Evolutionary conservation across 2,888 invertebrate species (phyloP).

Genomic region (Drosophila ezoana): DNA sequence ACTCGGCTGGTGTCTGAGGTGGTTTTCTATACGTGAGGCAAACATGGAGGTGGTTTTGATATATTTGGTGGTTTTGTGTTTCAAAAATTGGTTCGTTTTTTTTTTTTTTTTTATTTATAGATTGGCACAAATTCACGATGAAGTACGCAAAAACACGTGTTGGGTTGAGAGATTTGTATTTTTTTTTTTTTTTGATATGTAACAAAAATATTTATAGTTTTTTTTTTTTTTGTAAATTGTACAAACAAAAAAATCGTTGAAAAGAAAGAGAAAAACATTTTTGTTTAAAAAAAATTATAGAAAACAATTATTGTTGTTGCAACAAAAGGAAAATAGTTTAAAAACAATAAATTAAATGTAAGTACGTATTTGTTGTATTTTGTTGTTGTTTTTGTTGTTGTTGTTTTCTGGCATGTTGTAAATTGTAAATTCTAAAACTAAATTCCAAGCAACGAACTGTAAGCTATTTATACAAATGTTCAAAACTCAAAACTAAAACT

Average conservation of each 20-base stretch:
- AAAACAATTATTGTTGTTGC: constrained; percentile 57
- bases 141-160: constrained; percentile 66
- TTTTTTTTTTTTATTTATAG: constrained; percentile 61
- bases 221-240: constrained; percentile 45
- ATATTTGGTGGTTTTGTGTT: constrained; percentile 71
- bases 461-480: constrained; percentile 60
- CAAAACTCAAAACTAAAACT: constrained; percentile 50
- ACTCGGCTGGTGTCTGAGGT: constrained; percentile 85
- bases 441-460: constrained; percentile 75
- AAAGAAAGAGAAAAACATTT: constrained; percentile 79
- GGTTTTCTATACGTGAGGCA: constrained; percentile 84
- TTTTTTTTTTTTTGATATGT: constrained; percentile 48
- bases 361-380: constrained; percentile 76
- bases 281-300: constrained; percentile 75
- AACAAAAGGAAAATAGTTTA: constrained; percentile 63
- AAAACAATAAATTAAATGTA: constrained; percentile 67
- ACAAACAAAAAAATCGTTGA: constrained; percentile 74
- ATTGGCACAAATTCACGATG: constrained; percentile 68
- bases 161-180: constrained; percentile 58
- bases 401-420: constrained; percentile 67
- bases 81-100: constrained; percentile 64
- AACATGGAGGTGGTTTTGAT: constrained; percentile 78
- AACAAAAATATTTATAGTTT: constrained; percentile 62
- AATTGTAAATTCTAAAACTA: constrained; percentile 54
- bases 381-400: constrained; percentile 68